phyloP scores from a whole-genome alignment of 1,140 invertebrate species.

The Cataglyphis hispanica region DNA sequence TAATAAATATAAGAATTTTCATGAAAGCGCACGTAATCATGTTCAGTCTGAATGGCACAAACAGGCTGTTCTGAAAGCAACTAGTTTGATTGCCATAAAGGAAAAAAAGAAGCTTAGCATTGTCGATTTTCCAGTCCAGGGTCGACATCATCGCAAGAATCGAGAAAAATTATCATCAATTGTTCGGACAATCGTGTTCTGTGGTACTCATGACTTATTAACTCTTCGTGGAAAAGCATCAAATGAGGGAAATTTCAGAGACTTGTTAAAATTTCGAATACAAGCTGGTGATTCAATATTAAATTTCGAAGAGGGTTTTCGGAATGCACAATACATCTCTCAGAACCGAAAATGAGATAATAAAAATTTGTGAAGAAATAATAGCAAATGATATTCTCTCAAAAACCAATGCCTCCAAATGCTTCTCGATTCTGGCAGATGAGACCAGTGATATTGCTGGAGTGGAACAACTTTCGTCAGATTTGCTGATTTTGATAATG shows the following conservation, averaged over 20 bases:
- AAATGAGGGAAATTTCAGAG: neutral
- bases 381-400: conserved; percentile 12
- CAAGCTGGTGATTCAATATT: neutral
- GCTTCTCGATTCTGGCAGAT: conserved; percentile 5
- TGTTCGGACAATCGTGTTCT: neutral
- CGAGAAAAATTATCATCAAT: neutral
- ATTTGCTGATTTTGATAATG: neutral
- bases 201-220: conserved; percentile 2
- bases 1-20: neutral
- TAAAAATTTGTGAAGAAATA: conserved; percentile 9
- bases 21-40: neutral
- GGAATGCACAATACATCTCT: conserved; percentile 15
- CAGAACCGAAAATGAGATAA: conserved; percentile 5
- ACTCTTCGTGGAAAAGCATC: conserved; percentile 3
- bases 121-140: neutral
- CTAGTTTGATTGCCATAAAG: neutral
- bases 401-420: conserved; percentile 16
- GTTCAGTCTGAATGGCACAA: neutral
- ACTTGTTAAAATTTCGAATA: neutral
- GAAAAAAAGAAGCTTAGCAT: neutral
- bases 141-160: neutral
- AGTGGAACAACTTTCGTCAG: neutral
- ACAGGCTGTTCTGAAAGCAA: neutral
- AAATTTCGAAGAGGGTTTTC: neutral
- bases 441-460: neutral